Conservation (phyloP, 2,113 vertebrate genomes). For the Variabilichromis moorii region DNA sequence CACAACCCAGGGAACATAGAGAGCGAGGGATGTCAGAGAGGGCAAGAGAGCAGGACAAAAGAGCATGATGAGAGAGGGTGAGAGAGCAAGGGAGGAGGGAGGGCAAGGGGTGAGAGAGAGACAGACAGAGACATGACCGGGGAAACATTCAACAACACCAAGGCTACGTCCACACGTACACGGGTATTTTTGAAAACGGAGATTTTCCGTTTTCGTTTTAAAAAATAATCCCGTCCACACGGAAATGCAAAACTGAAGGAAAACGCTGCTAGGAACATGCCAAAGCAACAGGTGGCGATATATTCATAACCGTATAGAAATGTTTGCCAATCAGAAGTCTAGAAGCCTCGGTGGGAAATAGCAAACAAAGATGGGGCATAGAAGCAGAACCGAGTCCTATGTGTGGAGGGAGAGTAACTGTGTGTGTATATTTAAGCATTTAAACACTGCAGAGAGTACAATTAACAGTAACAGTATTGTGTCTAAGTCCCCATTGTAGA, state of each 20-base stretch:
- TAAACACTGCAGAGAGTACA: too few relatives aligned
- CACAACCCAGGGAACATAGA: not conserved
- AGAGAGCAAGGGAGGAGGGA: not conserved
- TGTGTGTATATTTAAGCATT: too few relatives aligned
- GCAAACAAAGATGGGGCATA: too few relatives aligned
- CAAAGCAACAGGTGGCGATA: too few relatives aligned
- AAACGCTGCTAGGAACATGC: too few relatives aligned
- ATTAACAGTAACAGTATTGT: too few relatives aligned
- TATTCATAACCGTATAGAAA: too few relatives aligned
- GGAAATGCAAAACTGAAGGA: fast-evolving
- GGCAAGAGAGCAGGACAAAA: not conserved
- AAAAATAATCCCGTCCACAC: too few relatives aligned
- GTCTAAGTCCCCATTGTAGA: too few relatives aligned
- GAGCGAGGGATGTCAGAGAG: not conserved
- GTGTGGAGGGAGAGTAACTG: too few relatives aligned
- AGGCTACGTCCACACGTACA: not conserved
- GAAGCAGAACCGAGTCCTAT: fast-evolving
- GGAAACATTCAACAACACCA: not conserved
- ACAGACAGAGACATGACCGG: not conserved
- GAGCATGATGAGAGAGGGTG: not conserved
- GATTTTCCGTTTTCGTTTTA: not conserved
- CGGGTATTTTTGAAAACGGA: fast-evolving
- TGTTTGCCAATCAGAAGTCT: too few relatives aligned
- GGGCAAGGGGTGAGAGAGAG: not conserved
- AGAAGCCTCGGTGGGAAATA: too few relatives aligned